Evolutionary conservation across 1,140 invertebrate genomes (phyloP), one percentile per base, ranked within the genome.

Genomic region (Subanguina moxae): DNA sequence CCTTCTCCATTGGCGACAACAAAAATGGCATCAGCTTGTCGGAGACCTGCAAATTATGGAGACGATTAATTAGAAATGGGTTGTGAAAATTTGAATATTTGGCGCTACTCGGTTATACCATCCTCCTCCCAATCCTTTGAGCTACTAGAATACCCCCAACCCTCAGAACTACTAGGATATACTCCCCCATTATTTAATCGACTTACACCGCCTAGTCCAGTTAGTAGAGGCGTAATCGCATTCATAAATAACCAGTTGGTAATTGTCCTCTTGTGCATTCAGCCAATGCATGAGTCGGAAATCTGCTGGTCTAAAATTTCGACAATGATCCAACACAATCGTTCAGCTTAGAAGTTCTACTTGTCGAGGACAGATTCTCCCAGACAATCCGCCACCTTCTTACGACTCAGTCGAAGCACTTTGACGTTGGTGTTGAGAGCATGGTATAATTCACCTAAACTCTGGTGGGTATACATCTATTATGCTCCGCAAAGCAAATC

Each of bases 1-100:
- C 67, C 62, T 27, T 78, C 70, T 0, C 80, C 80, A 19, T 57
- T 68, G 0, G 90, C 93, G 0, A 99, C 90, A 71, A 97, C 95
- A 0, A 99, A 86, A 68, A 99, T 94, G 80, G 94, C 95, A 85
- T 99, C 96, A 7, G 96, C 94, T 84, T 99, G 95, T 32, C 94
- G 86, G 52, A 97, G 90, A 84, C 48, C 48, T 52, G n/a, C 3
- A 52, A 52, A 25, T 21, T 52, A 5, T 38, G 32, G 3, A 38
- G n/a, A n/a, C n/a, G n/a, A n/a, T n/a, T n/a, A n/a, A n/a, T n/a
- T n/a, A n/a, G n/a, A n/a, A n/a, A n/a, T n/a, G n/a, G n/a, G n/a
- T n/a, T n/a, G n/a, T n/a, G n/a, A n/a, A n/a, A n/a, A n/a, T n/a
- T n/a, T n/a, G n/a, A n/a, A n/a, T n/a, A n/a, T n/a, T n/a, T n/a